Evolutionary conservation across 2,888 invertebrate species (phyloP).

Genomic region (Drosophila heteroneura): DNA sequence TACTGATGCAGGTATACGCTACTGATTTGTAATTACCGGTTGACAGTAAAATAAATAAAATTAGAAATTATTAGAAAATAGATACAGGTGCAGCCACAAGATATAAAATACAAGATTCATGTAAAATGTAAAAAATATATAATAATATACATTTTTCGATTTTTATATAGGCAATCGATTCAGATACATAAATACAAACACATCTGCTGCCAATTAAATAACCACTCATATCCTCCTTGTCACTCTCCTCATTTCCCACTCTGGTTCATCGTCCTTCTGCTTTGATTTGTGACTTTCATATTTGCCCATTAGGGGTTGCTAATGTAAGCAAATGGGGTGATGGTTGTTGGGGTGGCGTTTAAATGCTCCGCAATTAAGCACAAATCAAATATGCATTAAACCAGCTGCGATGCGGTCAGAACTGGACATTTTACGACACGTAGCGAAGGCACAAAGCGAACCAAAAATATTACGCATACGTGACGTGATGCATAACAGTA

Average conservation of each 20-base stretch:
- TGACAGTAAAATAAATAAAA: not conserved
- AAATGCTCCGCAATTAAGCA: constrained; percentile 69
- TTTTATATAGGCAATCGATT: not conserved
- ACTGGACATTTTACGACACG: constrained; percentile 7
- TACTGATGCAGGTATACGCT: not conserved
- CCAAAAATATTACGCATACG: constrained; percentile 65
- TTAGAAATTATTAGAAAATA: not conserved
- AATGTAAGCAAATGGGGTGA: not conserved
- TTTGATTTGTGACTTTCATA: constrained; percentile 52
- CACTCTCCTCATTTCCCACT: not conserved
- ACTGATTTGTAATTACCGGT: not conserved
- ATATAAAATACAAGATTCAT: constrained; percentile 1
- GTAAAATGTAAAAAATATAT: not conserved
- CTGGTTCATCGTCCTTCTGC: constrained; percentile 5
- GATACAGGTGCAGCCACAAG: not conserved
- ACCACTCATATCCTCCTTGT: not conserved
- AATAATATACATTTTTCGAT: not conserved
- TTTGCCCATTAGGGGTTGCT: constrained; percentile 34
- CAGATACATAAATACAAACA: not conserved
- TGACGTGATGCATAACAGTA: constrained; percentile 50
- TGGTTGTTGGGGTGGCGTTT: constrained; percentile 4
- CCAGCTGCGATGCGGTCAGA: constrained; percentile 38
- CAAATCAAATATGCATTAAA: constrained; percentile 75
- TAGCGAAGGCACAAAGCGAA: constrained; percentile 2
- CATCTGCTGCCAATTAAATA: constrained; percentile 1